Evolutionary conservation across 1,140 invertebrate species (phyloP).

Genomic region (Ceratosolen solmsi): DNA sequence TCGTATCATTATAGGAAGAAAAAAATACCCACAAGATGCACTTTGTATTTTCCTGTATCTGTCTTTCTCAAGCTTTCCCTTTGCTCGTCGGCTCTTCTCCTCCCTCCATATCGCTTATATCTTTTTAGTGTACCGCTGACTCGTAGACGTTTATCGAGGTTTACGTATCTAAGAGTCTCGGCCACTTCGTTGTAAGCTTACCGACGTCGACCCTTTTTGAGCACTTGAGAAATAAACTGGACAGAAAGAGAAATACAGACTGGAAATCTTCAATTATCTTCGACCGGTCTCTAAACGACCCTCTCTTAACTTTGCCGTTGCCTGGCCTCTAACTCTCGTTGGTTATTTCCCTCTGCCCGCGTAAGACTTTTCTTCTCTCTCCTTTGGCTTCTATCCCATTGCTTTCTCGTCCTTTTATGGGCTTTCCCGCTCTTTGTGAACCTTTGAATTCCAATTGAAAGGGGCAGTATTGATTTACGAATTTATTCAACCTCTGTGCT

Average conservation of each 20-base stretch:
- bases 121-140: not conserved
- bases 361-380: not conserved
- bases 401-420: not conserved
- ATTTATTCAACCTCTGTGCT: not conserved
- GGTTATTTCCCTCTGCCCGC: not conserved
- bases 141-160: slow-evolving; percentile 8
- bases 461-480: not conserved
- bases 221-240: not conserved
- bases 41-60: not conserved
- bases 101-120: not conserved
- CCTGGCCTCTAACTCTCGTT: not conserved
- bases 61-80: not conserved
- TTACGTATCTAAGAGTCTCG: not conserved
- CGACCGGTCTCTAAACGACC: not conserved
- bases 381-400: not conserved
- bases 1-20: not conserved
- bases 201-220: slow-evolving; percentile 22
- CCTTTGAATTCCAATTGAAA: not conserved
- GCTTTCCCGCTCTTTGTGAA: not conserved
- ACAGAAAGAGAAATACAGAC: not conserved
- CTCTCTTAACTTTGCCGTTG: not conserved
- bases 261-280: slow-evolving; percentile 11
- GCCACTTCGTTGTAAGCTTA: not conserved
- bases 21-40: too few relatives aligned
- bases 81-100: not conserved